phyloP scores from a whole-genome alignment of 2,113 vertebrate genomes.

The Oncorhynchus tshawytscha region DNA sequence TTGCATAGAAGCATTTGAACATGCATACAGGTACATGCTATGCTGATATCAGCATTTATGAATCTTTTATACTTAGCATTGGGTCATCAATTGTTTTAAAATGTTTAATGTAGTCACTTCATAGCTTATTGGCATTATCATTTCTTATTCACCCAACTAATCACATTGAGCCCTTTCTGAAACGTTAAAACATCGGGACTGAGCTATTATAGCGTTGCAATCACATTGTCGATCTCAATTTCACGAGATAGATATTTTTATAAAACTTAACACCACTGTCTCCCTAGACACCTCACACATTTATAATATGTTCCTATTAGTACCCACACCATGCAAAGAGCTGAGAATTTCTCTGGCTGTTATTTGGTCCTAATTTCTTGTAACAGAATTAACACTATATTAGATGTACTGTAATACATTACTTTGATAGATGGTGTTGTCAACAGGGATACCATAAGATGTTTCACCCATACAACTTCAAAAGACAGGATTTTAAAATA shows the following conservation, averaged over 20 bases:
- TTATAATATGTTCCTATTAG: constrained; percentile 65
- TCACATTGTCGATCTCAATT: constrained; percentile 28
- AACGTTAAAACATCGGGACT: constrained; percentile 16
- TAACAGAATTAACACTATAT: constrained; percentile 65
- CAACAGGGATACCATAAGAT: not conserved
- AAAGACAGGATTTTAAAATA: too few species aligned
- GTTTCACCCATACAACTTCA: not conserved
- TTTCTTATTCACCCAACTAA: not conserved
- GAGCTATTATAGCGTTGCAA: not conserved
- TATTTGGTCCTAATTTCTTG: constrained; percentile 64
- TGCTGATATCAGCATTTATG: too few species aligned
- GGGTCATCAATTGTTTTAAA: too few species aligned
- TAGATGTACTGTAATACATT: constrained; percentile 38
- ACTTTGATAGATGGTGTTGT: not conserved
- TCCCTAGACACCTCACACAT: constrained; percentile 65
- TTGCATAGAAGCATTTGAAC: too few species aligned
- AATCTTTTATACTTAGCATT: too few species aligned
- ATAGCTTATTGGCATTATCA: too few species aligned
- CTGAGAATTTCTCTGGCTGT: constrained; percentile 57
- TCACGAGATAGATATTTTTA: constrained; percentile 48
- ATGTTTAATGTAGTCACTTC: too few species aligned
- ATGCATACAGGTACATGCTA: too few species aligned
- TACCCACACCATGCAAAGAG: constrained; percentile 61
- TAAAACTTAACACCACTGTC: constrained; percentile 65
- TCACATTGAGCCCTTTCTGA: not conserved